Evolutionary conservation across 2,888 invertebrate species (phyloP), one percentile per base, ranked within the genome.

Genomic region (Perizoma flavofasciatum): DNA sequence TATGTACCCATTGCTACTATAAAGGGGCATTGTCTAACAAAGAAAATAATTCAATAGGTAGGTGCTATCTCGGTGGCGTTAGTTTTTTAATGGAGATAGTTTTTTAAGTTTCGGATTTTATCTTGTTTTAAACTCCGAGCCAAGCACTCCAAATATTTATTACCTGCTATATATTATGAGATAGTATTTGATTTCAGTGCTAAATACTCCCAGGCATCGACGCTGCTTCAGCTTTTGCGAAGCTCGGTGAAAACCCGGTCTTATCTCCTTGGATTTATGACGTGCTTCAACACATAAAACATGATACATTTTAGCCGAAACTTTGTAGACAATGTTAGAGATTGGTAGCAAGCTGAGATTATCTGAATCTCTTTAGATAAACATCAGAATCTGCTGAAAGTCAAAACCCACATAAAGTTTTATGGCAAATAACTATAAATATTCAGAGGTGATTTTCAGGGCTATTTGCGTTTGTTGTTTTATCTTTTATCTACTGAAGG

Each of bases 251-350:
- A 57, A 57, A 46, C 47, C 54, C 43, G 33, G 34, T 43, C 54
- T 57, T 61, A 61, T 61, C 61, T 53, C 8, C 6, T 8, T 9
- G 39, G 22, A 61, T 61, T 57, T 61, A 57, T 47, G 57, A 50
- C 47, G 44, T 54, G 7, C 61, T 61, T 57, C 39, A 57, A 47
- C 57, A 50, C 57, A 61, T 61, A 61, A 22, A 54, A 61, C 47
- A 61, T 56, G 61, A 54, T 57, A 57, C 57, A 61, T 54, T 57
- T 52, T 51, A 51, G 35, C 61, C 54, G 5, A 44, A 61, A 61
- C 61, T 57, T 61, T 50, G 41, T 47, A 61, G 61, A 61, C 57
- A 54, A 61, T 57, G 54, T 57, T 34, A 44, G 39, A 34, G 45
- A 46, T 39, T 52, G 22, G 22, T 40, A 22, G 22, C 22, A 22